Base-by-base conservation (phyloP, 2,113 vertebrate species). In the Pholis gunnellus region DNA sequence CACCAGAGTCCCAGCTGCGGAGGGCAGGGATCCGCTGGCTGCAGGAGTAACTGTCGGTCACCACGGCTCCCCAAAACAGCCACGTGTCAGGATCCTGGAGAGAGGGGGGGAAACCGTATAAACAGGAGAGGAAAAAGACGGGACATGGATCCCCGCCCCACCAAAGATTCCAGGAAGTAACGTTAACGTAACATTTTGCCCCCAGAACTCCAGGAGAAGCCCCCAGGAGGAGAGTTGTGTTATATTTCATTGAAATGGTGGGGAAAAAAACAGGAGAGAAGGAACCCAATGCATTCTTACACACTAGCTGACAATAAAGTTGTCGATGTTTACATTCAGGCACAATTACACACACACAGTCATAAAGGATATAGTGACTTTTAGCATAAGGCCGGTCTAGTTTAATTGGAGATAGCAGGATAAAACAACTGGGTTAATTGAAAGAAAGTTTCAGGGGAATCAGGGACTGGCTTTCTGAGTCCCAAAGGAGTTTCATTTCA, bases 31-130 rank as follows among this genome's bases (percentile, higher is more conserved):
- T 7, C 84, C 54, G 85, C 79, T 27, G 20, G 15, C 50, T 46
- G 75, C 80, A 8, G 66, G 3, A 74, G 72, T 17, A 1, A 18
- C 54, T 18, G 38, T 6, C 31, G 31, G 74, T 77, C 70, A 38
- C 22, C 50, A 27, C 60, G 70, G 72, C 71, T 81, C 79, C 75
- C 87, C 89, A 89, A 57, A 87, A 88, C 87, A 92, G 95, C 95
- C 95, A 96, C 95, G 95, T 96, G 92, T 94, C 92, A 92, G 75
- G 86, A 87, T 88, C 80, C 65, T 31, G 85, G 72, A 56, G 54
- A 52, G 52, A 1, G 15, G 25, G 4, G 2, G 20, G 50, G 8
- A 20, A 15, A 0, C 1, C 15, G 40, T 9, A 40, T 10, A 57
- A 77, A 69, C 56, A 71, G 36, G 42, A 65, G 80, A 61, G 56